Conservation (phyloP, 2,113 vertebrate genomes). For the Apistogramma diplotaenia region DNA sequence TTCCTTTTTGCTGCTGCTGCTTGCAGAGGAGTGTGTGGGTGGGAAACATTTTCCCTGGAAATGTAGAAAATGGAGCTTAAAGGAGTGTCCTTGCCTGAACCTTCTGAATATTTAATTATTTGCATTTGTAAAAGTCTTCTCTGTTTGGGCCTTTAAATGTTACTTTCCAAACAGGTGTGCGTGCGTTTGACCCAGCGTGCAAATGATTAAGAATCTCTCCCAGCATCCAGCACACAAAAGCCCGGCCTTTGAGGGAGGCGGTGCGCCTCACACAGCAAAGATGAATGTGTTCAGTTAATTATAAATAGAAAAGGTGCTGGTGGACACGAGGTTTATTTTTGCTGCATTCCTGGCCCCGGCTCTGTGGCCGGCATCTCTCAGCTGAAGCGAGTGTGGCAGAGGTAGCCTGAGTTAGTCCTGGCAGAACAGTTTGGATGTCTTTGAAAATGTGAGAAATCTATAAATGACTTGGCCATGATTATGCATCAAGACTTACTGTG, state of each 20-base stretch:
- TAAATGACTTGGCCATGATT: background rate
- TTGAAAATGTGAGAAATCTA: background rate
- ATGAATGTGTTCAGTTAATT: background rate
- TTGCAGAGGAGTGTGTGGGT: conserved; percentile 30
- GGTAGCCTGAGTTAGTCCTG: background rate
- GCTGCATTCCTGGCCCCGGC: background rate
- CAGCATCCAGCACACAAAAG: background rate
- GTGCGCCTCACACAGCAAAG: background rate
- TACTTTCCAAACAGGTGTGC: background rate
- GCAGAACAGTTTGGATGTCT: background rate
- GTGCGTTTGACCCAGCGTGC: background rate
- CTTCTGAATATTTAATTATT: conserved; percentile 7
- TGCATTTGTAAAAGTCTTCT: background rate
- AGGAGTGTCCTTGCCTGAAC: background rate
- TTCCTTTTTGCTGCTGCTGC: background rate
- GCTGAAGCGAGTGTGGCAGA: background rate
- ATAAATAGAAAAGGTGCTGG: background rate
- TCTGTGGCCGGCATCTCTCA: background rate
- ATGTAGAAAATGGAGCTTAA: background rate
- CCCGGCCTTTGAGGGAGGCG: background rate
- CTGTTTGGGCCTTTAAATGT: background rate
- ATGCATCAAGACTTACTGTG: background rate
- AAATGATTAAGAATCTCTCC: background rate
- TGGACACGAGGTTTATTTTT: background rate
- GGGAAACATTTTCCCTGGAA: background rate